Evolutionary conservation across 2,888 invertebrate species (phyloP).

Genomic region (Eueremaeus valkanovi): DNA sequence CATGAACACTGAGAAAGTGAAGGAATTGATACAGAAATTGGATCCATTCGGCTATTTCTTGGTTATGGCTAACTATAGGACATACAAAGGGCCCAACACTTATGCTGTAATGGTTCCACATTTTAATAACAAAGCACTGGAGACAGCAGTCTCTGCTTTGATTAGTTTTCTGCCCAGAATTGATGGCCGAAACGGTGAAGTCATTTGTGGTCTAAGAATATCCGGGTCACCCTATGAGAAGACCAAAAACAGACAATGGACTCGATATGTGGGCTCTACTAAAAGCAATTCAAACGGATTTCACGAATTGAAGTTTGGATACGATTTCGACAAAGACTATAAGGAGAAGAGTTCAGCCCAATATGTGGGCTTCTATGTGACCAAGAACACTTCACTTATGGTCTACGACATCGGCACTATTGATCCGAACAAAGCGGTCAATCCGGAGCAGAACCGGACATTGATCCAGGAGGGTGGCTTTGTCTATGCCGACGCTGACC

Average conservation of each 20-base stretch:
- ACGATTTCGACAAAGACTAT: not conserved
- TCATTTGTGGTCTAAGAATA: slow-evolving; percentile 1
- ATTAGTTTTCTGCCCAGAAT: not conserved
- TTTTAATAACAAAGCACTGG: not conserved
- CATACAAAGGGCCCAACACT: not conserved
- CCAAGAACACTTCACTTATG: slow-evolving; percentile 1
- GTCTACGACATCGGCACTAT: slow-evolving; percentile 17
- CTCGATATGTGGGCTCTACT: not conserved
- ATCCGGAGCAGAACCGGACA: not conserved
- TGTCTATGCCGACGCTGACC: slow-evolving; percentile 16
- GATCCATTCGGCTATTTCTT: not conserved
- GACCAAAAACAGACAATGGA: not conserved
- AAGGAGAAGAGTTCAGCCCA: not conserved
- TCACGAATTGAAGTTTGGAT: not conserved
- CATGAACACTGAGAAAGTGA: not conserved
- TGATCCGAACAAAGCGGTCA: not conserved
- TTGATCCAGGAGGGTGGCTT: slow-evolving; percentile 19
- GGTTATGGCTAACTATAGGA: not conserved
- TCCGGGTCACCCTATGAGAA: not conserved
- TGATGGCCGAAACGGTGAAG: not conserved
- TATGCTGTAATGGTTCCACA: not conserved
- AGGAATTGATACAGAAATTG: not conserved
- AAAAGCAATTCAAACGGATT: not conserved
- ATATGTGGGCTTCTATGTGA: slow-evolving; percentile 15
- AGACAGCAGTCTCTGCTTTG: not conserved